Evolutionary conservation across 2,113 vertebrate genomes (phyloP).

Genomic region (Vulpes lagopus): DNA sequence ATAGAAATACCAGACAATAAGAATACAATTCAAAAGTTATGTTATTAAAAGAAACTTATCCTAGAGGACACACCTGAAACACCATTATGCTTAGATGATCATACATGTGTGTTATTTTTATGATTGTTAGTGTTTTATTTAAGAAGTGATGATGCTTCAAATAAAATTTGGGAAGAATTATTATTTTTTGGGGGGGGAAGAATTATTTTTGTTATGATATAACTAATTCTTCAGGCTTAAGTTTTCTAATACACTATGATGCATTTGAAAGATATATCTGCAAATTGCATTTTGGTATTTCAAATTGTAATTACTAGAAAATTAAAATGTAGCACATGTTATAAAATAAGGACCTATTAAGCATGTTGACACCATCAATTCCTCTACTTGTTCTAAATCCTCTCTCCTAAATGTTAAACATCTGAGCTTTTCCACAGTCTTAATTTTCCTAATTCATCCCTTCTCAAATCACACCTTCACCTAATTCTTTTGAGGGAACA

Average conservation of each 20-base stretch:
- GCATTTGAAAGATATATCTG: not conserved
- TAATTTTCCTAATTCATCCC: not conserved
- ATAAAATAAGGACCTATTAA: not conserved
- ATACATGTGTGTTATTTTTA: not conserved
- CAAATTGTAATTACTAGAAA: slow-evolving; percentile 9
- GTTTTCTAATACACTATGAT: not conserved
- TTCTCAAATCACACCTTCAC: not conserved
- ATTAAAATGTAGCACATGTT: not conserved
- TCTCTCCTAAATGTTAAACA: not conserved
- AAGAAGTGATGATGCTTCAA: not conserved
- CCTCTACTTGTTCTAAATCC: not conserved
- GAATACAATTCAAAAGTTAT: not conserved
- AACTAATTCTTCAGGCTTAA: not conserved
- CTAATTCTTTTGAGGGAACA: not conserved
- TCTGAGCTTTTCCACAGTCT: not conserved
- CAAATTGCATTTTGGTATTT: not conserved
- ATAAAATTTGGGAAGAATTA: slow-evolving; percentile 8
- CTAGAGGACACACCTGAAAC: not conserved
- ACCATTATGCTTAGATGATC: not conserved
- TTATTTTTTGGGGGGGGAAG: not conserved
- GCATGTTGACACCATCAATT: not conserved
- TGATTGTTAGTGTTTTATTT: not conserved
- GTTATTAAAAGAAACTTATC: not conserved
- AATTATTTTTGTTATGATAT: not conserved
- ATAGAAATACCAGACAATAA: slow-evolving; percentile 13